Evolutionary conservation across 2,797 vertebrate species (phyloP), one percentile per base, ranked within the genome.

Genomic region (Harpagifer antarcticus): DNA sequence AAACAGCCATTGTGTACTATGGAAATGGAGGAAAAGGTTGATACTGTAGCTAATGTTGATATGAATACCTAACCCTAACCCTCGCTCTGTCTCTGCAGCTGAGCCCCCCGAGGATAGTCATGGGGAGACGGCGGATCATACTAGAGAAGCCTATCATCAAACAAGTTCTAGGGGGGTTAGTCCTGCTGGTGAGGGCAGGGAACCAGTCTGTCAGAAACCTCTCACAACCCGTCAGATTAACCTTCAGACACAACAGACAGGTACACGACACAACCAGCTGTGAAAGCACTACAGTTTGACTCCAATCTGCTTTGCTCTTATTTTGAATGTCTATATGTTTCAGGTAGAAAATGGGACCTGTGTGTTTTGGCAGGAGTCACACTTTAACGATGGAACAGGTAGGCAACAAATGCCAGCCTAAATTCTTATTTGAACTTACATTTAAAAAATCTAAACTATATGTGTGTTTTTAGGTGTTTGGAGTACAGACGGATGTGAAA

Each of bases 131-230:
- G 16, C 8, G 0, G 16, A 0, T 40, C 5, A 3, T 5, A 7
- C 43, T 20, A 0, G 9, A 12, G 5, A 40, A 3, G 15, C 3
- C 49, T 42, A 9, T 8, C 11, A 7, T 1, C 9, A 43, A 4
- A 3, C 14, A 53, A 14, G 60, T 92, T n/a, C 1, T 93, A 27
- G 50, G 50, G 0, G 60, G 8, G 0, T 17, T 0, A 0, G 95
- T 95, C 7, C 70, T 96, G 44, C 57, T 58, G 0, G 88, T 95
- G 74, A 94, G 5, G 71, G 93, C 83, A 14, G 94, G 93, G n/a
- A 0, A 0, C 1, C 1, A 9, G 0, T 1, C 74, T 15, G 58
- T 94, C 54, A 49, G 0, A 1, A 68, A 95, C 81, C 92, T 95
- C 19, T 3, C 71, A 27, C 23, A 93, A 2, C 88, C 88, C 10